Evolutionary conservation across 2,888 invertebrate genomes (phyloP).

Genomic region (Halictus quadricinctus): DNA sequence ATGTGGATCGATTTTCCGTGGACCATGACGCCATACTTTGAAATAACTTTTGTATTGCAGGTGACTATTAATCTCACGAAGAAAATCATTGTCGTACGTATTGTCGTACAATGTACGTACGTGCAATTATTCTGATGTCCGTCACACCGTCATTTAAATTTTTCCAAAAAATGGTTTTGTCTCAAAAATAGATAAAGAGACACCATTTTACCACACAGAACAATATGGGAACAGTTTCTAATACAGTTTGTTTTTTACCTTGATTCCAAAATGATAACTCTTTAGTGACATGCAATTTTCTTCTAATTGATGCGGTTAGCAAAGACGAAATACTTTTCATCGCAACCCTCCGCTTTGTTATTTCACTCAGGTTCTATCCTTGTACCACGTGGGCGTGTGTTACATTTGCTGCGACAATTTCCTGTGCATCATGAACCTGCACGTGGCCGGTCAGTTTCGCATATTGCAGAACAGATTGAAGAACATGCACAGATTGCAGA

Average conservation of each 20-base stretch:
- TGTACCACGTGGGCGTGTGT: conserved; percentile 28
- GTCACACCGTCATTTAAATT: not conserved
- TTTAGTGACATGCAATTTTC: not conserved
- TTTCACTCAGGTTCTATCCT: conserved; percentile 12
- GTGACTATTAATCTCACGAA: conserved; percentile 9
- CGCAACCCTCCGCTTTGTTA: not conserved
- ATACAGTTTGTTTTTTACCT: not conserved
- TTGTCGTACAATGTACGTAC: too few species aligned
- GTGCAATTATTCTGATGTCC: too few species aligned
- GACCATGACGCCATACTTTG: conserved; percentile 28
- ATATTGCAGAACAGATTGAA: conserved; percentile 36
- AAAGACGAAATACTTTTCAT: not conserved
- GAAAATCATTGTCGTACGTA: not conserved
- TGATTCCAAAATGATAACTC: not conserved
- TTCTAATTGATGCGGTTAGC: not conserved
- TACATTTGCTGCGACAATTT: conserved; percentile 47
- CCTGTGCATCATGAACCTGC: conserved; percentile 44
- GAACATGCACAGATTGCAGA: not conserved
- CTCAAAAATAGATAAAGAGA: not conserved
- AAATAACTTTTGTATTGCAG: conserved; percentile 31
- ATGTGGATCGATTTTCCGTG: conserved; percentile 66
- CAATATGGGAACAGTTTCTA: not conserved
- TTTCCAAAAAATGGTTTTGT: not conserved
- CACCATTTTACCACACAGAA: too few species aligned
- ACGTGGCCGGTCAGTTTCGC: conserved; percentile 30